These are phyloP conservation scores for Euura lappo DNA, from an alignment of 1,140 invertebrate genomes.

Conservation along the genomic window DNA sequence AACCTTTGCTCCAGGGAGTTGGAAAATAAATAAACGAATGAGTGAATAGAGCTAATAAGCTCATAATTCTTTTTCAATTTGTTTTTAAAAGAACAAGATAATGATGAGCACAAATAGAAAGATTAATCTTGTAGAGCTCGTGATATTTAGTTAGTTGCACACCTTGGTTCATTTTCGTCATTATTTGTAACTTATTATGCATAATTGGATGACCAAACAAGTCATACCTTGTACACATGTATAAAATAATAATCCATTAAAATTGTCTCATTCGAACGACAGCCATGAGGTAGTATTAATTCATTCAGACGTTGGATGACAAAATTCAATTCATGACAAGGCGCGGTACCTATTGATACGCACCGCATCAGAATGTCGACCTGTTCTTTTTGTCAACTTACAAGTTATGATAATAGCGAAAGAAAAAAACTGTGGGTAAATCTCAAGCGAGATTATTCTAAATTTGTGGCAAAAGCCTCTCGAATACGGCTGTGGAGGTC, in stretches of 20 bases:
- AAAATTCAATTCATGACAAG: not conserved
- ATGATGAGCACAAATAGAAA: not conserved
- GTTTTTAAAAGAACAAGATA: not conserved
- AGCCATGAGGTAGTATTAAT: not conserved
- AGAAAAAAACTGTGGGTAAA: not conserved
- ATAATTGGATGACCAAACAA: not conserved
- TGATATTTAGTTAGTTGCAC: not conserved
- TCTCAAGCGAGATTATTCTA: not conserved
- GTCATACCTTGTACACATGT: not conserved
- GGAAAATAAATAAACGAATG: not conserved
- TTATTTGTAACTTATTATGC: too few species aligned
- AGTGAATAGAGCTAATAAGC: not conserved
- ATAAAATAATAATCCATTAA: not conserved
- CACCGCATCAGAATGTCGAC: not conserved
- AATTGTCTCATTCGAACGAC: not conserved
- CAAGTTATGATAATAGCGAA: not conserved
- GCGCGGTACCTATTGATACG: not conserved
- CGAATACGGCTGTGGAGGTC: not conserved
- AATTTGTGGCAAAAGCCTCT: not conserved
- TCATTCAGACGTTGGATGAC: not conserved
- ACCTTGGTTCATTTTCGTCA: not conserved
- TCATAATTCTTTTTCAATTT: not conserved
- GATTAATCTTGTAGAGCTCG: not conserved
- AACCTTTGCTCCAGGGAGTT: not conserved
- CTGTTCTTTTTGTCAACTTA: too few species aligned